Percentiles rank a stretch among this genome's conserved stretches.
Conservation (phyloP, 2,888 invertebrate genomes). For the Nudaria mundana region DNA sequence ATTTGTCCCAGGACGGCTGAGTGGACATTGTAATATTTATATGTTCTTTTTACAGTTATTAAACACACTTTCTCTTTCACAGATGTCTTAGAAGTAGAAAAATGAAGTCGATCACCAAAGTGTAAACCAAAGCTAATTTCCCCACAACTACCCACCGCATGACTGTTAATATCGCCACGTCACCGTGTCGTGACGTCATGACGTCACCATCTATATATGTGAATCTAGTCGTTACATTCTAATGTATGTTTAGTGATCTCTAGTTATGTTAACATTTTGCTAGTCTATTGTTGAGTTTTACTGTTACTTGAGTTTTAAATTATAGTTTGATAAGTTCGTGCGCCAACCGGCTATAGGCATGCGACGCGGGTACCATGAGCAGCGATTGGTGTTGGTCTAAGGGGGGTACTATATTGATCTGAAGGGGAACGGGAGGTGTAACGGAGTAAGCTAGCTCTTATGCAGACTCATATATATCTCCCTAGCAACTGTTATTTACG, state of each 20-base stretch:
- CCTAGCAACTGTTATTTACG: too few relatives aligned
- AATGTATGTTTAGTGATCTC: slow-evolving; percentile 24
- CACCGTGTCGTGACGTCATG: slow-evolving; percentile 10
- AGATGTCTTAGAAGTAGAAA: slow-evolving; percentile 67
- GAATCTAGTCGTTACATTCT: slow-evolving; percentile 23
- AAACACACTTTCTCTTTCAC: slow-evolving; percentile 6
- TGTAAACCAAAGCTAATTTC: slow-evolving; percentile 44
- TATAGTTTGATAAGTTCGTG: too few relatives aligned
- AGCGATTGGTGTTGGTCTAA: too few relatives aligned
- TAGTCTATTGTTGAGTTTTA: slow-evolving; percentile 34
- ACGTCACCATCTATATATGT: slow-evolving; percentile 20
- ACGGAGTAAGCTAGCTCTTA: too few relatives aligned
- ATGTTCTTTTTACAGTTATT: too few relatives aligned
- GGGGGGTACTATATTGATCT: too few relatives aligned
- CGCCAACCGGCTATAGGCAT: too few relatives aligned
- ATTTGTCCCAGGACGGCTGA: too few relatives aligned
- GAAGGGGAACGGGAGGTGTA: too few relatives aligned
- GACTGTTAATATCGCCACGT: slow-evolving; percentile 20
- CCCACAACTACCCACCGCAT: slow-evolving; percentile 21
- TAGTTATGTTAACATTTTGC: slow-evolving; percentile 21
- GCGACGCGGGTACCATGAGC: too few relatives aligned
- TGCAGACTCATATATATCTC: too few relatives aligned
- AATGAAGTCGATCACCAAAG: slow-evolving; percentile 69
- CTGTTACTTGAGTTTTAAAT: slow-evolving; percentile 36
- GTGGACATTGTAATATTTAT: too few relatives aligned